These are phyloP conservation scores for Callipepla californica DNA, from an alignment of 2,113 vertebrate genomes.

Conservation along the genomic window DNA sequence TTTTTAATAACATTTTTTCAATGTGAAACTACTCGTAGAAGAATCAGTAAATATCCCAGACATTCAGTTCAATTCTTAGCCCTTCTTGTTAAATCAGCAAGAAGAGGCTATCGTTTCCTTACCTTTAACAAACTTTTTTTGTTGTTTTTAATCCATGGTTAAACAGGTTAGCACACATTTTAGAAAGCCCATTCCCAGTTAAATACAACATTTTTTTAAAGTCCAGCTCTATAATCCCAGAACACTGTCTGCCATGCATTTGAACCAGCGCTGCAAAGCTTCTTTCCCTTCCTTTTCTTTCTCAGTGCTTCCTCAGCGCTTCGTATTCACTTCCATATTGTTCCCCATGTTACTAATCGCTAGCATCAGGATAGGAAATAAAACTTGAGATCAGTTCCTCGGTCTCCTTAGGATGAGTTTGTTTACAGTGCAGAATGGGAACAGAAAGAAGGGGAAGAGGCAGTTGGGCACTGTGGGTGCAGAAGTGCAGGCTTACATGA, in stretches of 20 bases:
- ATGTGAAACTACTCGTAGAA: neutral
- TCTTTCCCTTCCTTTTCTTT: neutral
- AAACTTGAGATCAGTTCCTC: neutral
- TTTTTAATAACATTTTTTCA: neutral
- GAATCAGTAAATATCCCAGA: neutral
- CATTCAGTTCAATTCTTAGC: neutral
- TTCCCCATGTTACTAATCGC: neutral
- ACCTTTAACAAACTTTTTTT: neutral
- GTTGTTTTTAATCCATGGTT: neutral
- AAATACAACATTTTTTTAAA: neutral
- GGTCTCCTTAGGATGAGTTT: neutral
- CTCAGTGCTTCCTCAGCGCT: neutral
- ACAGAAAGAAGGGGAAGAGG: neutral
- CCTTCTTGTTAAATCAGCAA: neutral
- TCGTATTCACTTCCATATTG: neutral
- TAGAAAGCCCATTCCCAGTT: neutral
- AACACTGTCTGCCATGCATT: neutral
- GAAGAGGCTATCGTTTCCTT: neutral
- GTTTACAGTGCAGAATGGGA: neutral
- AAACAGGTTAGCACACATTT: neutral
- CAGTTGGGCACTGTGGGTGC: neutral
- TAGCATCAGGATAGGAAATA: neutral
- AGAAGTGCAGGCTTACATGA: neutral
- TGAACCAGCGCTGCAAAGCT: neutral
- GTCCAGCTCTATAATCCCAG: neutral